Base-by-base conservation (phyloP, 2,888 invertebrate species). In the Desoria tigrina region DNA sequence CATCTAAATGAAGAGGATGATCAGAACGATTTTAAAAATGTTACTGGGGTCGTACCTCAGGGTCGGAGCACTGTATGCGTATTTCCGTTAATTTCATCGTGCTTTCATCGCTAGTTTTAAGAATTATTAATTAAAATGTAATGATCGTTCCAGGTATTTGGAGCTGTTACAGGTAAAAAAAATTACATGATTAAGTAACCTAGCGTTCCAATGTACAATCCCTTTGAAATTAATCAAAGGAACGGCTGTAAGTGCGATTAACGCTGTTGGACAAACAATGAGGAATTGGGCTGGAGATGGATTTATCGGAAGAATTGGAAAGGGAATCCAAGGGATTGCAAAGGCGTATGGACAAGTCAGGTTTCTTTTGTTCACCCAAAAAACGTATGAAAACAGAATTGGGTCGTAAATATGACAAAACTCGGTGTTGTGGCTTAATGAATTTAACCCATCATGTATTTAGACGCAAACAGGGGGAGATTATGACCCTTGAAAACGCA, bases 321-420 rank as follows among this genome's bases (percentile, higher is more conserved):
- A 18, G 21, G 7, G 4, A 11, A 11, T 57, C n/a, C n/a, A 21
- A 11, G 9, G 24, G 24, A 23, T 42, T 23, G 56, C 56, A 11
- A 32, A 24, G 39, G n/a, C 3, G n/a, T 18, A 4, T 9, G 56
- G 28, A 39, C 39, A 39, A 39, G 39, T 57, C 9, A 57, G 39
- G 37, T 42, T 57, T 21, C 14, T 21, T 24, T 24, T 57, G 39
- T 57, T 39, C 56, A 37, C 42, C 2, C 42, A 32, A 23, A 57
- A 37, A 57, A 39, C 14, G 56, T 57, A 42, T 14, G 42, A 14
- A 37, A 37, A 57, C 45, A 9, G 39, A 39, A 39, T 39, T 39
- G 16, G 9, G 9, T 39, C 16, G 9, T 11, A 39, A 39, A 39
- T 39, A 39, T 39, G 16, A 39, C 9, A 11, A 16, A 11, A 16